Evolutionary conservation across 2,113 vertebrate species (phyloP), one percentile per base, ranked within the genome.

Genomic region (Hydrochoerus hydrochaeris): DNA sequence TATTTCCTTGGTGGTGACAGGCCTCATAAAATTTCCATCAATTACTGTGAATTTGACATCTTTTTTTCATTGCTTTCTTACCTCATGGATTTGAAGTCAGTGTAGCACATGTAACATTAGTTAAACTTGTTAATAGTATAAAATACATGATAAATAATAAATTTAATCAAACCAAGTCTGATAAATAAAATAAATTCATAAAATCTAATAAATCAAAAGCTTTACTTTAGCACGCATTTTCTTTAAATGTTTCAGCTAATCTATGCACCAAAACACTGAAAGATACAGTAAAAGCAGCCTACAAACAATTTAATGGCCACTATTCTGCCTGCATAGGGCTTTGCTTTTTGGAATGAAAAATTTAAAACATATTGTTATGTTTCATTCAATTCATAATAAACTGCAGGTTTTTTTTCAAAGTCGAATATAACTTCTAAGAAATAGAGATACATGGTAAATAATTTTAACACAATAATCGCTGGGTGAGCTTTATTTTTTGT

Each of bases 391-490:
- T 92, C 17, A 92, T 57, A 73, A 58, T 78, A 80, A 28, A 28
- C 35, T 93, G 4, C 60, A 69, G n/a, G 9, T 44, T 82, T 90
- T 54, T 77, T 30, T 10, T 62, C 4, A 3, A 83, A 60, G 22
- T 62, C 52, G 90, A 88, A 54, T n/a, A 78, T 1, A 97, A 60
- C 73, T 88, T 75, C 75, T 92, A 85, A 90, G 58, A 93, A 85
- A 84, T 91, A 82, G 90, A 92, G 35, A 7, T 57, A n/a, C 1
- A 0, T 17, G 41, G 65, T 41, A 38, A 92, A 75, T 75, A 92
- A 77, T 88, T 89, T 91, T 52, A 96, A 54, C 5, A 62, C 4
- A n/a, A 93, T 30, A 38, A 87, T 3, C 73, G 3, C 28, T 94
- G 32, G 26, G 41, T 4, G 35, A 78, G 16, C 28, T 90, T 69